A percentile compares a stretch with the other conserved stretches of the same genome.
phyloP scores from a whole-genome alignment of 2,888 invertebrate genomes.

The Oxycera nigricornis region DNA sequence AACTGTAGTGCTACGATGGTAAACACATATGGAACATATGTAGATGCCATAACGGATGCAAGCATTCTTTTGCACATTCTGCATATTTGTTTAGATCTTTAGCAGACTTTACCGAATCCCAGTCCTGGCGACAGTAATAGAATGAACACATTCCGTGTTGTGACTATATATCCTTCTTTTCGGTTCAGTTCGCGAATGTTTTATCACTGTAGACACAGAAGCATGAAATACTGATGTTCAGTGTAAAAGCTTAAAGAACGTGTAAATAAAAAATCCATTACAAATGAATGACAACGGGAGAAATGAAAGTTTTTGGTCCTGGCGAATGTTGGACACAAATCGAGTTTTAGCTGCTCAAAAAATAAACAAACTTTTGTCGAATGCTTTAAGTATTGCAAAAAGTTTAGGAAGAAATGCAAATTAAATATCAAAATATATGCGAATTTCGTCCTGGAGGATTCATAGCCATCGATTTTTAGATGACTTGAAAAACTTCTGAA shows the following conservation, averaged over 20 bases:
- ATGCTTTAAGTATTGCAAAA: too few relatives aligned
- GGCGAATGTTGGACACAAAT: too few relatives aligned
- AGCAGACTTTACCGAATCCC: neutral
- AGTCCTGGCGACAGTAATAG: constrained; percentile 4
- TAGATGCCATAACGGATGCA: too few relatives aligned
- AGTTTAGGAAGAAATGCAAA: too few relatives aligned
- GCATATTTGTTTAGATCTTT: constrained; percentile 23
- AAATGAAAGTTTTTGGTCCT: too few relatives aligned
- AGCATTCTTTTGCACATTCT: neutral
- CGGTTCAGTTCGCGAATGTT: neutral
- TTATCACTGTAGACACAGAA: neutral
- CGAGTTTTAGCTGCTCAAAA: too few relatives aligned
- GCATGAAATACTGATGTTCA: neutral
- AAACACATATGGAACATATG: neutral
- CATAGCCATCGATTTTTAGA: too few relatives aligned
- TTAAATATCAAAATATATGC: too few relatives aligned
- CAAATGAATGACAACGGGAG: neutral
- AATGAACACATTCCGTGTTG: constrained; percentile 11
- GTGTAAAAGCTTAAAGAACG: neutral
- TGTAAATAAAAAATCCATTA: neutral
- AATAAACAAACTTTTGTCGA: too few relatives aligned
- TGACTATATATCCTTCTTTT: neutral
- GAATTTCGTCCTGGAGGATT: too few relatives aligned
- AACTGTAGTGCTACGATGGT: neutral
- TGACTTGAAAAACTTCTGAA: too few relatives aligned